Conservation (phyloP, 2,113 vertebrate genomes). For the Sebastes schlegelii region DNA sequence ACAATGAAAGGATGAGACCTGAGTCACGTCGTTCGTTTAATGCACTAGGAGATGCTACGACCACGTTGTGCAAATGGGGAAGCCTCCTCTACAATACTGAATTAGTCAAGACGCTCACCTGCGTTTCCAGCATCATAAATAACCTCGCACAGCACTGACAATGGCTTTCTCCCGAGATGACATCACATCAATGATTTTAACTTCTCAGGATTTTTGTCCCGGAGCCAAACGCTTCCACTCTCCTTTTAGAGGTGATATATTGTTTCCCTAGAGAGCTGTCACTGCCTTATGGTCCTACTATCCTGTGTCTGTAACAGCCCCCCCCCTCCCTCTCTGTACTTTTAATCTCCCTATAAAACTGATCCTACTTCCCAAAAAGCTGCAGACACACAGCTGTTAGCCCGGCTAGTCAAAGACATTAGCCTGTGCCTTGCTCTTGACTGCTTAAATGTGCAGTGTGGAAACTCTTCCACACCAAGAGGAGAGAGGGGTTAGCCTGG, state of each 20-base stretch:
- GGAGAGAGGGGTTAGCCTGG: constrained; percentile 60
- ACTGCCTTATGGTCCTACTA: constrained; percentile 75
- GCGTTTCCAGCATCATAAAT: constrained; percentile 71
- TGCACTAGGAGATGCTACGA: constrained; percentile 21
- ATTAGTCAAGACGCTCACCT: constrained; percentile 69
- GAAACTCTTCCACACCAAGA: constrained; percentile 55
- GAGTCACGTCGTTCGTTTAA: constrained; percentile 29
- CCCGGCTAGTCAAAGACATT: constrained; percentile 76
- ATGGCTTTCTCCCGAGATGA: constrained; percentile 75
- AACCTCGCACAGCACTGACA: constrained; percentile 64
- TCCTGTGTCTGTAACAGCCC: constrained; percentile 61
- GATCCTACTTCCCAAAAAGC: constrained; percentile 69
- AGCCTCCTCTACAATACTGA: constrained; percentile 5
- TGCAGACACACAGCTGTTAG: constrained; percentile 73
- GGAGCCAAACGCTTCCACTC: constrained; percentile 76
- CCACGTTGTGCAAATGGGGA: constrained; percentile 29
- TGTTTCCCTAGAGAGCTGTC: constrained; percentile 80
- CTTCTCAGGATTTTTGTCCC: constrained; percentile 77
- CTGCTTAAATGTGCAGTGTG: constrained; percentile 65
- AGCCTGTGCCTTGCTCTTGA: constrained; percentile 65
- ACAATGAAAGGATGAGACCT: constrained; percentile 59
- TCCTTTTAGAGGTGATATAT: constrained; percentile 79
- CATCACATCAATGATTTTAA: constrained; percentile 81
- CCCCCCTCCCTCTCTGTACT: constrained; percentile 55
- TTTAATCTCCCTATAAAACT: constrained; percentile 82